These are phyloP conservation scores for Alcis repandata DNA, from an alignment of 2,888 invertebrate species.

Conservation along the genomic window DNA sequence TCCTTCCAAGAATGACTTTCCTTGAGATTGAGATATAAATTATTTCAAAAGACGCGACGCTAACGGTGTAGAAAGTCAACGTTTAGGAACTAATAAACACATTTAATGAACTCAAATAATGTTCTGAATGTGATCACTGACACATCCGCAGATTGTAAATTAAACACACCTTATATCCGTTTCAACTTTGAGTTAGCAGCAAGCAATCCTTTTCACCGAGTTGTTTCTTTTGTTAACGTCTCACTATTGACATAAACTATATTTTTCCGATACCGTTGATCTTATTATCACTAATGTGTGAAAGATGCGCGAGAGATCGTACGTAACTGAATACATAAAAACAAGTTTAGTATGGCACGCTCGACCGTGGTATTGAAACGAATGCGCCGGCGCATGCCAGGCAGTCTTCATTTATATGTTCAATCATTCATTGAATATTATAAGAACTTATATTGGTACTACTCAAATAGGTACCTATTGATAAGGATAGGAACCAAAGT, in stretches of 20 bases:
- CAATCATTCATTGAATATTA: slow-evolving; percentile 23
- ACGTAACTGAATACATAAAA: slow-evolving; percentile 55
- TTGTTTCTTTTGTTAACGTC: not conserved
- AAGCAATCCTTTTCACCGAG: slow-evolving; percentile 6
- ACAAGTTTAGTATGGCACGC: slow-evolving; percentile 43
- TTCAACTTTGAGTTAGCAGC: not conserved
- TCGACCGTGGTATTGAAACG: slow-evolving; percentile 65
- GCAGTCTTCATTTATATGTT: slow-evolving; percentile 54
- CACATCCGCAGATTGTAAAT: not conserved
- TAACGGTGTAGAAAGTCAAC: not conserved
- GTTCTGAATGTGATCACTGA: not conserved
- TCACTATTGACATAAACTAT: slow-evolving; percentile 25
- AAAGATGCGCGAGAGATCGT: slow-evolving; percentile 44
- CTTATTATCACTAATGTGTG: slow-evolving; percentile 42
- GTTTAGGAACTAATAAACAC: not conserved
- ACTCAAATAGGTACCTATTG: not conserved
- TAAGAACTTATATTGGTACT: slow-evolving; percentile 7
- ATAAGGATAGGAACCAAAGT: slow-evolving; percentile 17
- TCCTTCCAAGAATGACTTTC: not conserved
- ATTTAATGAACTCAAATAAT: not conserved
- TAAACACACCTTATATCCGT: slow-evolving; percentile 24
- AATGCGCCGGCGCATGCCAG: slow-evolving; percentile 51
- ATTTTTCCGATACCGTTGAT: slow-evolving; percentile 38
- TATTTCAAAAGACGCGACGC: not conserved
- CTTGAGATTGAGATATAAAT: not conserved